Conservation (phyloP, 1,140 invertebrate species). For the Bombus turneri region DNA sequence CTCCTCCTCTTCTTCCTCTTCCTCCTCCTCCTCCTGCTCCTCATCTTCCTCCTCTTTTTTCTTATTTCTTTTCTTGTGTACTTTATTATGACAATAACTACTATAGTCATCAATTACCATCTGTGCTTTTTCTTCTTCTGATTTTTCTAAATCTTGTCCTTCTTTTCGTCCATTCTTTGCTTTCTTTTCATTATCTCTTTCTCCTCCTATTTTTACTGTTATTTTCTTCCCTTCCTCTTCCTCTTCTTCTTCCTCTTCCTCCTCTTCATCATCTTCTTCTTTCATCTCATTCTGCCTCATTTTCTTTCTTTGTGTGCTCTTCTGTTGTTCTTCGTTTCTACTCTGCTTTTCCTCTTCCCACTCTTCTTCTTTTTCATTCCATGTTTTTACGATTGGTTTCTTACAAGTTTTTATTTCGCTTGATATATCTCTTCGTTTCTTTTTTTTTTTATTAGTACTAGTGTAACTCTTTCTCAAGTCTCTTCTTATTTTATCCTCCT, state of each 20-base stretch:
- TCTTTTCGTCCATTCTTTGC: background rate
- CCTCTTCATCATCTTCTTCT: background rate
- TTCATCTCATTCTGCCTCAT: too few species aligned
- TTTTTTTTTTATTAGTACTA: background rate
- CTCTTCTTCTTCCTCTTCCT: background rate
- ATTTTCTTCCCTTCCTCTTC: background rate
- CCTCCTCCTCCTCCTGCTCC: background rate
- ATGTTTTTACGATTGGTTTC: background rate
- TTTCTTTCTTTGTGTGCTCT: background rate
- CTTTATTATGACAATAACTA: too few species aligned
- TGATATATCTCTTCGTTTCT: background rate
- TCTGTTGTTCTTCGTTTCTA: background rate
- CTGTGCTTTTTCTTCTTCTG: constrained; percentile 67
- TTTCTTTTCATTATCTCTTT: background rate
- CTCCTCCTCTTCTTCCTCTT: background rate
- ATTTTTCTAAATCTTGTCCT: background rate
- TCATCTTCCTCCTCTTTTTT: constrained; percentile 69
- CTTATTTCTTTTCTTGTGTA: constrained; percentile 60
- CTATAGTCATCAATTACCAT: background rate
- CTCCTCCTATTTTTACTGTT: constrained; percentile 58
- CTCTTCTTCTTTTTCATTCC: background rate
- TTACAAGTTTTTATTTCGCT: background rate
- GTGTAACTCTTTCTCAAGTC: background rate
- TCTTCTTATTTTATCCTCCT: background rate
- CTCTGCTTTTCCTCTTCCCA: background rate